Percentiles rank a stretch among this genome's conserved stretches.
Conservation (phyloP, 1,140 invertebrate genomes). For the Acyrthosiphon pisum region DNA sequence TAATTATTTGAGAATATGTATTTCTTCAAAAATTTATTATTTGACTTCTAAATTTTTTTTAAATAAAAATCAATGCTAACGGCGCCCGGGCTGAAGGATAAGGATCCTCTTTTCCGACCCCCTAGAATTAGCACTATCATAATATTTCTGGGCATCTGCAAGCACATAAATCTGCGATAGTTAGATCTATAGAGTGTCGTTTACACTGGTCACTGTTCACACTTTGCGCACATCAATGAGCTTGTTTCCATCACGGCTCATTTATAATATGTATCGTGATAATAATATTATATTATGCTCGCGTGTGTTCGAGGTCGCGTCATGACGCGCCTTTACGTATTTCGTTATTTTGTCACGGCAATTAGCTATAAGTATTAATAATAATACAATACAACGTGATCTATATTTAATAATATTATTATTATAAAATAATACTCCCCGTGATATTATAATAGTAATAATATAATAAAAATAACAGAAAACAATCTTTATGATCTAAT, state of each 20-base stretch:
- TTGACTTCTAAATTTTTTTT: not conserved
- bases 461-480: not conserved
- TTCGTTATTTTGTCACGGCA: slow-evolving; percentile 14
- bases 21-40: not conserved
- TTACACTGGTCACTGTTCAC: not conserved
- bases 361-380: not conserved
- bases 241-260: not conserved
- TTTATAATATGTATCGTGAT: not conserved
- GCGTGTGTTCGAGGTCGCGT: not conserved
- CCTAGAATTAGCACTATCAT: not conserved
- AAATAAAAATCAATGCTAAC: not conserved
- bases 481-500: not conserved
- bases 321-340: not conserved
- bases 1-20: not conserved
- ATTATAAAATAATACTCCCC: too few species aligned
- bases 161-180: not conserved
- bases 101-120: not conserved
- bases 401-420: too few species aligned
- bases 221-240: not conserved
- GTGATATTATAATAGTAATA: not conserved
- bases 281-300: not conserved
- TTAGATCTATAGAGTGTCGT: not conserved
- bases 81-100: not conserved
- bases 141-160: not conserved
- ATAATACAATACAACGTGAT: too few species aligned